phyloP scores from a whole-genome alignment of 2,797 vertebrate genomes.

The Phyllotis vaccarum region DNA sequence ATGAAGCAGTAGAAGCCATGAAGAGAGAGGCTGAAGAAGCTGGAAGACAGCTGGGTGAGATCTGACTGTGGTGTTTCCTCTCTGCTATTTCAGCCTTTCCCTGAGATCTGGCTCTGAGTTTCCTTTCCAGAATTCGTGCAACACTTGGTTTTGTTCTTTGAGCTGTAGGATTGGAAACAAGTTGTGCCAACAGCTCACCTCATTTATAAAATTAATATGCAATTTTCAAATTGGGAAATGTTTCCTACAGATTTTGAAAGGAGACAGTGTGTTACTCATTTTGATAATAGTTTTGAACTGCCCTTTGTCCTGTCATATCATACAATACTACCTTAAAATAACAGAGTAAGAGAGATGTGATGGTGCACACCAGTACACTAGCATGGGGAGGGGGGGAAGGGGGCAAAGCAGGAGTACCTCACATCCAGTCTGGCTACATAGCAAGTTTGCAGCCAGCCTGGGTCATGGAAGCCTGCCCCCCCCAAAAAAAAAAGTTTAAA shows the following conservation, averaged over 20 bases:
- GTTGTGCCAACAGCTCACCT: neutral
- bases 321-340: constrained; percentile 16
- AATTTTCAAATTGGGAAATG: constrained; percentile 38
- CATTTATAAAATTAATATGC: neutral
- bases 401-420: neutral
- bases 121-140: too few species aligned
- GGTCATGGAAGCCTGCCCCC: neutral
- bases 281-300: neutral
- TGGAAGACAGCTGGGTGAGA: too few species aligned
- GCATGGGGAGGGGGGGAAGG: too few species aligned
- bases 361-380: neutral
- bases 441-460: neutral
- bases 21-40: too few species aligned
- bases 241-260: neutral
- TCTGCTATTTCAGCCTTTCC: too few species aligned
- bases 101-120: too few species aligned
- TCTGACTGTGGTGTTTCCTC: too few species aligned
- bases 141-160: constrained; percentile 26
- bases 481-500: too few species aligned
- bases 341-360: neutral
- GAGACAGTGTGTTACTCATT: neutral
- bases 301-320: constrained; percentile 17
- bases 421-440: neutral
- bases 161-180: neutral
- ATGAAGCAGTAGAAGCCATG: too few species aligned